Base-by-base conservation (phyloP, 2,797 vertebrate genomes). In the Sphaeramia orbicularis region DNA sequence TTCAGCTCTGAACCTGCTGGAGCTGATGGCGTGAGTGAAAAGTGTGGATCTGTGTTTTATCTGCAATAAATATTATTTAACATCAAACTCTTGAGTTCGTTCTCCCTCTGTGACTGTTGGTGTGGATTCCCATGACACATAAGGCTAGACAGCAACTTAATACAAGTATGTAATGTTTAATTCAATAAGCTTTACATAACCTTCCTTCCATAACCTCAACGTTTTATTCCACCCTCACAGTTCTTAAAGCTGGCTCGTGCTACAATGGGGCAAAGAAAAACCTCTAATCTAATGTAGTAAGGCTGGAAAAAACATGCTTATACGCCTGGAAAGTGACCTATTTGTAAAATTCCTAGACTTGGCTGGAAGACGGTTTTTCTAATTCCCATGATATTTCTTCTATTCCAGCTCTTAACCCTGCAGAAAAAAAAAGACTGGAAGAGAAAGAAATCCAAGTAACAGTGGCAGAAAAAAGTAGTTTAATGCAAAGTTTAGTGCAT, bases 21-120 rank as follows among this genome's bases (percentile, higher is more conserved):
- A 76, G 63, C 54, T 21, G 68, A 64, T 4, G 11, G 35, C 57
- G 76, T 61, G 59, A 65, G 42, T 76, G 71, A 66, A 54, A 60
- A 36, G 67, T 66, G 74, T 80, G 65, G 37, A 83, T 84, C 67
- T 77, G 80, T 83, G 65, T 82, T 88, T 83, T 62, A 79, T 78
- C 80, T 54, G 75, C 62, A 93, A 91, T 93, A 94, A 94, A 94
- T 79, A 35, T 65, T 86, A 85, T 90, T 90, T 81, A 86, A 81
- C 58, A 47, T 65, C 48, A 77, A 72, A 36, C 43, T 42, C 62
- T 1, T 21, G 40, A 35, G 52, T 41, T 42, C 43, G 1, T n/a
- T 38, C 6, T 18, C 2, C 71, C 47, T 71, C 15, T 59, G 15
- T 65, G 45, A 10, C 15, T 8, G 0, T 41, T 42, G 4, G 7